Evolutionary conservation across 2,113 vertebrate genomes (phyloP), one percentile per base, ranked within the genome.

Genomic region (Pseudorectes ferrugineus): DNA sequence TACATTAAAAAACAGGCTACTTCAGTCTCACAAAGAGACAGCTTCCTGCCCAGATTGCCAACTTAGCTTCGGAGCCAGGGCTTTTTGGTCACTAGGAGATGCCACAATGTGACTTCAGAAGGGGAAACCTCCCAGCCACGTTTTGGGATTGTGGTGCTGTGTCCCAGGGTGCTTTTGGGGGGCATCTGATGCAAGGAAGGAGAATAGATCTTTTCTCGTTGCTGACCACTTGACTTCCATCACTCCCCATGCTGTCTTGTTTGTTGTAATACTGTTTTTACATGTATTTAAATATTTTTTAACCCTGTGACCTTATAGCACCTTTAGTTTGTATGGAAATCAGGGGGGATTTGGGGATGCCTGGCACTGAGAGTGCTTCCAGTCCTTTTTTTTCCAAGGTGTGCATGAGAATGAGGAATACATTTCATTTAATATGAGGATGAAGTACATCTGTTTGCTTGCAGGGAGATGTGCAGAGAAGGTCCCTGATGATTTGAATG

Each of bases 101-200:
- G 1, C 3, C 28, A 10, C 36, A 40, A 0, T 5, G 42, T 42
- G 49, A 49, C 7, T 72, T 3, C 20, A 66, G 21, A 29, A 52
- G 29, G 43, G 17, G 19, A 63, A 33, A 48, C 21, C 23, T 73
- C 51, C 24, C 66, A 70, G 61, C 10, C 14, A 5, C 0, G 0
- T 35, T 70, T 33, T 11, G 0, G 42, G 36, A 4, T 10, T 2
- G 0, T 33, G 51, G 1, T 70, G 17, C 26, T 54, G 25, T 65
- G 35, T 31, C 82, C 20, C 20, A 31, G 28, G 0, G 1, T 49
- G 46, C 23, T 78, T 45, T 33, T 25, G 38, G 33, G 9, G 10
- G 13, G 1, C 14, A 16, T 36, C n/a, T 91, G 40, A 25, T 24
- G 21, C 14, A 42, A 42, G 40, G 22, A 16, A 18, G n/a, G 40